Evolutionary conservation across 2,113 vertebrate species (phyloP), one percentile per base, ranked within the genome.

Genomic region (Typhlomys cinereus): DNA sequence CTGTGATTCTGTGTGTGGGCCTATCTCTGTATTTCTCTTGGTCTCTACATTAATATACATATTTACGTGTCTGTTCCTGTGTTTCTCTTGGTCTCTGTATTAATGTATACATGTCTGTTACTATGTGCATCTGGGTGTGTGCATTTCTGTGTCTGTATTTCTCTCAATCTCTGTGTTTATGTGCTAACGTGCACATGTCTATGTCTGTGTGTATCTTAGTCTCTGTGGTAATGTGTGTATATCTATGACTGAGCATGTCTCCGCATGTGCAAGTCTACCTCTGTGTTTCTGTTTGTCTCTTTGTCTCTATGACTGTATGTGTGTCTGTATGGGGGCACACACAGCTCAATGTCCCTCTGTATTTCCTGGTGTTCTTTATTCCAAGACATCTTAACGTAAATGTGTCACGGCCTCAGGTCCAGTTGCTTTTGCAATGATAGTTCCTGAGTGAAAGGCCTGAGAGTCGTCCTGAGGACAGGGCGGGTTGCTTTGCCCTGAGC

Each of bases 181-280:
- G 57, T 17, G 15, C 15, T 59, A 7, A 59, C 57, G 25, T 59
- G 57, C 25, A 25, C 7, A 23, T 31, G 9, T 41, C n/a, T 70
- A 4, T 52, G 1, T 54, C 14, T 93, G 90, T 96, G 93, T 95
- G 2, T 15, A 7, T 27, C 5, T 36, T n/a, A n/a, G 34, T 36
- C 13, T 67, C 31, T 12, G 29, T 36, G 14, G 25, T 25, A 31
- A 29, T 39, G 7, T 74, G 39, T 46, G 7, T 29, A 23, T 25
- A 3, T 27, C 12, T 13, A 3, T 93, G 69, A 96, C 86, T 91
- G 92, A 96, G 94, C 95, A 96, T 29, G 70, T 92, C 62, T 96
- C 94, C 91, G 89, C 57, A 59, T 59, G 57, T 59, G 57, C n/a
- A n/a, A n/a, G n/a, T n/a, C n/a, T n/a, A n/a, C n/a, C n/a, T n/a